Percentiles rank a stretch among this genome's conserved stretches.
Evolutionary conservation across 2,113 vertebrate species (phyloP).

Genomic region (Cercopithecus mona): DNA sequence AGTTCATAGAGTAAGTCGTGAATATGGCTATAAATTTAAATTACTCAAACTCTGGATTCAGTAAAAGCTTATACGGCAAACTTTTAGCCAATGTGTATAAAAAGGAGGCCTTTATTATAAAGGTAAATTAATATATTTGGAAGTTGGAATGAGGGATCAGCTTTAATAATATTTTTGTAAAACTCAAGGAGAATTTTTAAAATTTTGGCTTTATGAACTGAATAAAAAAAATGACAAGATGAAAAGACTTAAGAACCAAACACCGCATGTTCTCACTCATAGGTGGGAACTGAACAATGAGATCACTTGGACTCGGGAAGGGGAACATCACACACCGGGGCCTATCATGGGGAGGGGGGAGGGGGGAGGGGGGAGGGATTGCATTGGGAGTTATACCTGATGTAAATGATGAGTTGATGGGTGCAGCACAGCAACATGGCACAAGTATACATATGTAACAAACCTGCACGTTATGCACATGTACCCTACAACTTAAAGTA

Average conservation of each 20-base stretch:
- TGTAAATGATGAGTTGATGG: too few species aligned
- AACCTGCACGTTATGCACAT: too few species aligned
- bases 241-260: background rate
- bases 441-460: too few species aligned
- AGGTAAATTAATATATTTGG: background rate
- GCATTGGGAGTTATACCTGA: too few species aligned
- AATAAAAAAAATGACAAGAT: background rate
- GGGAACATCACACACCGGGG: too few species aligned
- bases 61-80: background rate
- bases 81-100: background rate
- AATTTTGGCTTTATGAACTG: background rate
- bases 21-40: background rate
- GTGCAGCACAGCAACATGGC: too few species aligned
- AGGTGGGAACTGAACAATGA: too few species aligned
- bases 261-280: too few species aligned
- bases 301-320: too few species aligned
- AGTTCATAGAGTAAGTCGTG: background rate
- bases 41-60: background rate
- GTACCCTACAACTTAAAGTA: too few species aligned
- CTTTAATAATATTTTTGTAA: background rate
- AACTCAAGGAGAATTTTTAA: background rate
- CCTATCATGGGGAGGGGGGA: too few species aligned
- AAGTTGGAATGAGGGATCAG: background rate
- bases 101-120: background rate
- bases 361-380: too few species aligned